Conservation (phyloP, 1,140 invertebrate genomes). For the Hydropsyche tenuis region DNA sequence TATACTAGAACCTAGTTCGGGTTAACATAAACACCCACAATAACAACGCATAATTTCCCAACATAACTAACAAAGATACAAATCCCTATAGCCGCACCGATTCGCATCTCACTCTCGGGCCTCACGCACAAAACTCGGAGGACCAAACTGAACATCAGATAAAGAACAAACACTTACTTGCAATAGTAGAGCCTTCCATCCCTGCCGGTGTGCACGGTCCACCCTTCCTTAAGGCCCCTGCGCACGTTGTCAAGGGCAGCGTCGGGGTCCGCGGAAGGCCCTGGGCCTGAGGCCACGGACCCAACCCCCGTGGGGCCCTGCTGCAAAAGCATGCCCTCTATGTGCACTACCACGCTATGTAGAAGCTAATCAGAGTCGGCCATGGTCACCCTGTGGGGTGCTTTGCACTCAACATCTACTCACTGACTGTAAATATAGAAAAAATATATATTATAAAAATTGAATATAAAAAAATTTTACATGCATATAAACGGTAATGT, state of each 20-base stretch:
- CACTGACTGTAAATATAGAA: no score
- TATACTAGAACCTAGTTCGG: no score
- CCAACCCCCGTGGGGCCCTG: slow-evolving; percentile 50
- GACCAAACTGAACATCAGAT: no score
- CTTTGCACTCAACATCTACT: background rate
- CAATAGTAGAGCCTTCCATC: slow-evolving; percentile 79
- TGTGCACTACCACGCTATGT: background rate
- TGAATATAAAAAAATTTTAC: no score
- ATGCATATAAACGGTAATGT: no score
- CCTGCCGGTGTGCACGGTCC: slow-evolving; percentile 74
- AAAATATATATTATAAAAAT: no score
- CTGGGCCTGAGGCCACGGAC: slow-evolving; percentile 53
- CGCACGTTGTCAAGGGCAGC: slow-evolving; percentile 62
- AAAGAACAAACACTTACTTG: slow-evolving; percentile 81
- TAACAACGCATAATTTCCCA: no score
- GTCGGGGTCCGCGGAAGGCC: slow-evolving; percentile 54
- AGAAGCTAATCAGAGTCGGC: background rate
- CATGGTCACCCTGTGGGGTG: background rate
- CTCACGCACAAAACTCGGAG: no score
- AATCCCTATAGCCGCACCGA: no score
- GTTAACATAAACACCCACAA: no score
- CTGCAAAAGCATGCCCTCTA: slow-evolving; percentile 61
- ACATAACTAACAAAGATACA: no score
- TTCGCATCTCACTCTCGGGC: no score
- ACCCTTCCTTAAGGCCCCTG: slow-evolving; percentile 67